Evolutionary conservation across 1,140 invertebrate species (phyloP), one percentile per base, ranked within the genome.

Genomic region (Olivierus martensii): DNA sequence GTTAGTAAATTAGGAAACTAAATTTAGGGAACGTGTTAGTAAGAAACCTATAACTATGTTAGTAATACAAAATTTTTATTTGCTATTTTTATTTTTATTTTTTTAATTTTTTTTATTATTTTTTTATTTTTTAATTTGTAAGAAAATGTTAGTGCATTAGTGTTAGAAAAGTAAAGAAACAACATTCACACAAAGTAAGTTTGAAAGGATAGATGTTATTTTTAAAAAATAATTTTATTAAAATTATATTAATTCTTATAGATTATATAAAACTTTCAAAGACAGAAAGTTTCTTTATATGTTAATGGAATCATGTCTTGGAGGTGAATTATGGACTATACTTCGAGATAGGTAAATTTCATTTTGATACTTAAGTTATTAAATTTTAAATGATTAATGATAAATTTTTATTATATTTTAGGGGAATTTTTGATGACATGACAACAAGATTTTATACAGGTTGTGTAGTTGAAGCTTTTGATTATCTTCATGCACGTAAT

Each of bases 201-300:
- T n/a, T n/a, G n/a, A n/a, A n/a, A n/a, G n/a, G n/a, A n/a, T n/a
- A n/a, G n/a, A n/a, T n/a, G n/a, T n/a, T n/a, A n/a, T n/a, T n/a
- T n/a, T n/a, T n/a, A n/a, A n/a, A n/a, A n/a, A n/a, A n/a, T n/a
- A n/a, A n/a, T n/a, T 39, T 39, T 17, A 39, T 12, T 12, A 39
- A 39, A 12, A 39, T 17, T 39, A 39, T 12, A 12, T 17, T 17
- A 12, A 17, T 43, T 7, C 2, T 37, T 57, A 36, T 18, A 76
- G 75, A 72, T 49, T 96, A 45, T 95, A 87, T 69, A 82, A 81
- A 53, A 97, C 93, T 3, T 97, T 87, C 68, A 86, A 89, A 66
- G 92, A 97, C 69, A 76, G 75, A 45, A 96, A 94, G 66, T 96
- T 91, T 68, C 79, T 97, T 5, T 98, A 97, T 67, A 93, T 97